Percentiles rank a stretch among this genome's conserved stretches.
Evolutionary conservation across 2,797 vertebrate genomes (phyloP).

Genomic region (Myripristis jacobus): DNA sequence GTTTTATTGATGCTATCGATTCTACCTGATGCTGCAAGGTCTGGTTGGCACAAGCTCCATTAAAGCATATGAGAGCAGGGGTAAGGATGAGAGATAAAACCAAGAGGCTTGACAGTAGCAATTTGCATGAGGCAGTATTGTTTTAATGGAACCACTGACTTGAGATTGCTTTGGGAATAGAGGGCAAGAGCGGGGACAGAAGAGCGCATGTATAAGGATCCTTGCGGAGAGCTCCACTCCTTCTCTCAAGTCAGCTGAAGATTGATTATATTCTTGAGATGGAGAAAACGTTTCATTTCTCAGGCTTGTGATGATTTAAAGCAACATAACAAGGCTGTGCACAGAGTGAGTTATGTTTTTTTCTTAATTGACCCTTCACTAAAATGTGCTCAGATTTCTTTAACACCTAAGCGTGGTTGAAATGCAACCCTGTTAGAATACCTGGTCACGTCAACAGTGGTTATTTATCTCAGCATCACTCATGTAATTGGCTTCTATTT

Average conservation of each 20-base stretch:
- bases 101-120: conserved; percentile 71
- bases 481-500: conserved; percentile 23
- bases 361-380: conserved; percentile 22
- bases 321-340: conserved; percentile 44
- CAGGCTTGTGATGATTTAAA: conserved; percentile 42
- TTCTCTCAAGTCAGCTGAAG: conserved; percentile 52
- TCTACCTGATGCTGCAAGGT: conserved; percentile 44
- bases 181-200: conserved; percentile 70
- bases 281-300: conserved; percentile 61
- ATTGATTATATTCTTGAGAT: conserved; percentile 51
- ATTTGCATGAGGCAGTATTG: conserved; percentile 81
- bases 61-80: conserved; percentile 54
- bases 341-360: conserved; percentile 27
- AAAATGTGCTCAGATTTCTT: neutral
- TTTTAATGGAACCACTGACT: conserved; percentile 78
- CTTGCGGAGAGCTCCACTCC: conserved; percentile 52
- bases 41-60: conserved; percentile 58
- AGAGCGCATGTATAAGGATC: conserved; percentile 58
- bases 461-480: neutral
- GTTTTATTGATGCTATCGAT: conserved; percentile 75
- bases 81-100: conserved; percentile 67
- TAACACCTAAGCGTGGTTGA: no score
- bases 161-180: conserved; percentile 79
- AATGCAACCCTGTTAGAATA: no score
- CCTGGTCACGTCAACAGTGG: no score